Percentiles rank a stretch among this genome's conserved stretches.
These are phyloP conservation scores for Solea senegalensis DNA, from an alignment of 2,113 vertebrate genomes.

Conservation along the genomic window DNA sequence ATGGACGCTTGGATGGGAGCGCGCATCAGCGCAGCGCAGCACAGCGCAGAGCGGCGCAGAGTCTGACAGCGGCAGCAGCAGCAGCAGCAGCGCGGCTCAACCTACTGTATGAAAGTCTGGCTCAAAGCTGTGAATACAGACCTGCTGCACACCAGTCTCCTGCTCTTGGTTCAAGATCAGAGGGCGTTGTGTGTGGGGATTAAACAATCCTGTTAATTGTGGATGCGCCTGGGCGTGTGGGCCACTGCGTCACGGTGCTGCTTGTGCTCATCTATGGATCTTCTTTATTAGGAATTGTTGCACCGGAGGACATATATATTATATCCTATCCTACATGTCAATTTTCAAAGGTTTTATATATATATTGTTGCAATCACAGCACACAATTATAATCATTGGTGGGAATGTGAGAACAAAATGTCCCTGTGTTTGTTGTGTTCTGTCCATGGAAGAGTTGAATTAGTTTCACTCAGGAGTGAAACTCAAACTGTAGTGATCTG, in stretches of 20 bases:
- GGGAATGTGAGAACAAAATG: too few species aligned
- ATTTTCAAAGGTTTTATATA: too few species aligned
- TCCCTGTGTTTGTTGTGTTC: too few species aligned
- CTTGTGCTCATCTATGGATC: slow-evolving; percentile 30
- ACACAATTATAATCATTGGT: too few species aligned
- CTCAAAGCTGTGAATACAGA: background rate
- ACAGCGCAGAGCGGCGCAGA: slow-evolving; percentile 38
- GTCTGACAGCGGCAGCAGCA: background rate
- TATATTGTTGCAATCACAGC: too few species aligned
- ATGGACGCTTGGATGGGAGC: slow-evolving; percentile 55
- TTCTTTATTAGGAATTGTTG: slow-evolving; percentile 7
- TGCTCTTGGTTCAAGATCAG: background rate
- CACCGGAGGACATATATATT: background rate
- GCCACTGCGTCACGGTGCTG: slow-evolving; percentile 42
- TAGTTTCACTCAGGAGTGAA: too few species aligned
- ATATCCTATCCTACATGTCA: too few species aligned
- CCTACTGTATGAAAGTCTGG: too few species aligned
- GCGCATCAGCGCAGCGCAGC: slow-evolving; percentile 47
- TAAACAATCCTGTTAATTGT: slow-evolving; percentile 23
- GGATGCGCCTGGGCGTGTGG: background rate
- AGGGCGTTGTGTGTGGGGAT: slow-evolving; percentile 13
- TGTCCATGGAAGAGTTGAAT: too few species aligned
- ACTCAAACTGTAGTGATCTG: too few species aligned
- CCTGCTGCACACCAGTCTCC: slow-evolving; percentile 1
- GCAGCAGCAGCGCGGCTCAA: background rate